A percentile compares a stretch with the other conserved stretches of the same genome.
These are phyloP conservation scores for Daubentonia madagascariensis DNA, from an alignment of 2,113 vertebrate species.

Conservation along the genomic window DNA sequence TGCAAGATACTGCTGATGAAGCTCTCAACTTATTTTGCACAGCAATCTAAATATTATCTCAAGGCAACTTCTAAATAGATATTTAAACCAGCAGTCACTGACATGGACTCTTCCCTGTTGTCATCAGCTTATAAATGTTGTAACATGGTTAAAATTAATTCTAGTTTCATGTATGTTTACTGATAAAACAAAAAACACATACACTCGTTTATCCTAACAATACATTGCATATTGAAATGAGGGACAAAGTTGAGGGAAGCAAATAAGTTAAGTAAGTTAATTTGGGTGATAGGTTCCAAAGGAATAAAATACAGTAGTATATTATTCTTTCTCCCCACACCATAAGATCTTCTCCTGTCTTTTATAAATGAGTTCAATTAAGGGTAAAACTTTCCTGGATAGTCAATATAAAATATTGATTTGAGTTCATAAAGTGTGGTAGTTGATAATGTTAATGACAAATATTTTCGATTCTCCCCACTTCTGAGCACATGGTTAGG, in stretches of 20 bases:
- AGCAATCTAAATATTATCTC: constrained; percentile 34
- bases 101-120: neutral
- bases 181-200: neutral
- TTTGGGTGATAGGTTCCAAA: neutral
- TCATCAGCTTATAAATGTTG: neutral
- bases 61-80: neutral
- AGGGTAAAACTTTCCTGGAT: neutral
- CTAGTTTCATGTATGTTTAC: neutral
- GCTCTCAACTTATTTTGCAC: constrained; percentile 36
- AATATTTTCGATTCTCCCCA: neutral
- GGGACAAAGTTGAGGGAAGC: neutral
- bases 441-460: neutral
- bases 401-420: neutral
- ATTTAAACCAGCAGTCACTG: neutral
- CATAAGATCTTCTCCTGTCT: neutral
- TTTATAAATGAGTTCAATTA: neutral
- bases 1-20: constrained; percentile 32
- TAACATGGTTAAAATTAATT: neutral
- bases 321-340: neutral
- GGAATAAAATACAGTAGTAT: too few relatives aligned
- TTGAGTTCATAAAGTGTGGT: neutral
- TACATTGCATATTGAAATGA: neutral
- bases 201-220: neutral
- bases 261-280: neutral
- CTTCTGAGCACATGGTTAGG: neutral